Evolutionary conservation across 2,113 vertebrate genomes (phyloP).

Genomic region (Rhinogobius similis): DNA sequence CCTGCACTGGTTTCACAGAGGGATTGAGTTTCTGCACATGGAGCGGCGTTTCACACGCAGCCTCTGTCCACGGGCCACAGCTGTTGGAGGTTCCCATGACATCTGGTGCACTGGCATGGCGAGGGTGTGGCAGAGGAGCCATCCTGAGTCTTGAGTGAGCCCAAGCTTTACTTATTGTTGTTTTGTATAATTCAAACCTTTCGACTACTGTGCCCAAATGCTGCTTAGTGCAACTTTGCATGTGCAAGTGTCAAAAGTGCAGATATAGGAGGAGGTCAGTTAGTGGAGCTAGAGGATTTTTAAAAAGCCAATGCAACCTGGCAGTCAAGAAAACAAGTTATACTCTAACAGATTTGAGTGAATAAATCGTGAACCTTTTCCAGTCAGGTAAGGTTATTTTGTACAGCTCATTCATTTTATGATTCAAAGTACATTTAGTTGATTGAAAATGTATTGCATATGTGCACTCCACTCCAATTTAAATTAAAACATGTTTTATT

Average conservation of each 20-base stretch:
- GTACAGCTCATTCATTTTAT: no score
- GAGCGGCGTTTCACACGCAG: slow-evolving; percentile 71
- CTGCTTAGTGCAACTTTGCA: neutral
- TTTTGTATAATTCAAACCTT: neutral
- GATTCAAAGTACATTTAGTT: neutral
- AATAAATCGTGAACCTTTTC: neutral
- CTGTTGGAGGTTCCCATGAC: slow-evolving; percentile 80
- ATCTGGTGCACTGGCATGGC: slow-evolving; percentile 77
- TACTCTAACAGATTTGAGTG: neutral
- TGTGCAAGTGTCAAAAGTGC: neutral
- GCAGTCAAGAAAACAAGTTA: neutral
- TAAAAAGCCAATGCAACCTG: neutral
- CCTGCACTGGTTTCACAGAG: slow-evolving; percentile 80
- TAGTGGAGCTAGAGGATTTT: neutral
- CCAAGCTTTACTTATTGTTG: neutral
- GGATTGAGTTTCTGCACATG: slow-evolving; percentile 77
- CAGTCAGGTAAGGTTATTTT: no score
- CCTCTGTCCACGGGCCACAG: slow-evolving; percentile 68
- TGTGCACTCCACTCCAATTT: neutral
- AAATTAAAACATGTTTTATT: neutral
- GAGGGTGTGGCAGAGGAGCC: slow-evolving; percentile 62
- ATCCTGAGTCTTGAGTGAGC: slow-evolving; percentile 35
- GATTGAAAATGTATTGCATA: neutral
- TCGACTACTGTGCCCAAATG: neutral
- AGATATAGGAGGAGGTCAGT: neutral